phyloP scores from a whole-genome alignment of 2,888 invertebrate species.

The Myopa testacea region DNA sequence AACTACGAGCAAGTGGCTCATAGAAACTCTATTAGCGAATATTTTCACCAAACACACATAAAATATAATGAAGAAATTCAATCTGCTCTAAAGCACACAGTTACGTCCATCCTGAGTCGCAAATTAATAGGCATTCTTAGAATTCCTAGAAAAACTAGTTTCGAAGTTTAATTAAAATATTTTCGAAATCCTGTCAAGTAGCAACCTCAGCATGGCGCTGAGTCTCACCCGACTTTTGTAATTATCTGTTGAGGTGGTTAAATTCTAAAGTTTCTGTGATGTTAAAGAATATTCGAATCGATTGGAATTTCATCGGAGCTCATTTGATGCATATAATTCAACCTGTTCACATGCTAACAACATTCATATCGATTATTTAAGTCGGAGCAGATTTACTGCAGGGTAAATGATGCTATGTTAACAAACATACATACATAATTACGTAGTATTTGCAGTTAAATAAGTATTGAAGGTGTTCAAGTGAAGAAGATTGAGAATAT shows the following conservation, averaged over 20 bases:
- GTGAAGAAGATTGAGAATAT: background rate
- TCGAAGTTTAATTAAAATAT: conserved; percentile 2
- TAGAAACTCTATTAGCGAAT: too few species aligned
- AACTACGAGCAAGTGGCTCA: too few species aligned
- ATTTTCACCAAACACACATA: too few species aligned
- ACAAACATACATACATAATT: background rate
- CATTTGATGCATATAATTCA: background rate
- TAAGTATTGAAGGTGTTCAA: conserved; percentile 2
- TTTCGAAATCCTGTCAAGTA: background rate
- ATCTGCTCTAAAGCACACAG: too few species aligned
- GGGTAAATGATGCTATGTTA: background rate
- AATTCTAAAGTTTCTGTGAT: background rate
- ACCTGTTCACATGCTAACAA: too few species aligned
- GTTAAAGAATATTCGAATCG: background rate
- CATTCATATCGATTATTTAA: background rate
- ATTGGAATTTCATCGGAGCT: background rate
- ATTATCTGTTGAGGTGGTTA: background rate
- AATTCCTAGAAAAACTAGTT: background rate
- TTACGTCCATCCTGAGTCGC: too few species aligned
- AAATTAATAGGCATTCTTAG: too few species aligned
- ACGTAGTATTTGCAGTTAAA: conserved; percentile 26
- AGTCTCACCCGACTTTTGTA: background rate
- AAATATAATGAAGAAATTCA: too few species aligned
- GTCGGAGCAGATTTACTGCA: background rate
- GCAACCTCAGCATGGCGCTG: background rate